Base-by-base conservation (phyloP, 2,113 vertebrate species). In the Cinclus cinclus region DNA sequence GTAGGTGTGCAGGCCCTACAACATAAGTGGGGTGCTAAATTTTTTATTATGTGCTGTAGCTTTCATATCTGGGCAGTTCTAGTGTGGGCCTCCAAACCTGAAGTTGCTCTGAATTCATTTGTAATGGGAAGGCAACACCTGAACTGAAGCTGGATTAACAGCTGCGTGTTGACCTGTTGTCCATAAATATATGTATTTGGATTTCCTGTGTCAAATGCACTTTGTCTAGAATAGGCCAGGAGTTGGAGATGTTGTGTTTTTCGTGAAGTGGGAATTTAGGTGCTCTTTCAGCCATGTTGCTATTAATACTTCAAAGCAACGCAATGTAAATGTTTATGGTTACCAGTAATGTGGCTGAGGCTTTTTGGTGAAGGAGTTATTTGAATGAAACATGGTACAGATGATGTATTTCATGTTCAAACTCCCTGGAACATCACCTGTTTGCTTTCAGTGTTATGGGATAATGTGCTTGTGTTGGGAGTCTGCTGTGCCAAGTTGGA, bases 11-110 rank as follows among this genome's bases (percentile, higher is more conserved):
- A 77, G 75, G 81, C 58, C 88, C 80, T 85, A 95, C 86, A 82
- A 53, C 25, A 27, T 87, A 96, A 94, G 84, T 62, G 65, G 35
- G 41, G 42, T 97, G 65, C 67, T 98, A 87, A 97, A 97, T 97
- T 95, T 97, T 98, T 98, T 73, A 97, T 97, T 94, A 59, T 17
- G 56, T 83, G 5, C 35, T 70, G 76, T 56, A 94, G 74, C 81
- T 92, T 94, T 94, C 52, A 41, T 92, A 96, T 74, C 67, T 70
- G 42, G 23, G 49, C 59, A 42, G 42, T 53, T 83, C 82, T 87
- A 30, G 18, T 23, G 4, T n/a, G n/a, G 56, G 59, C 21, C 56
- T 83, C 14, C 69, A 87, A 56, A 56, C n/a, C 60, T 42, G 44
- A 15, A 33, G n/a, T 41, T 71, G 46, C 47, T 87, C 28, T 74